Conservation (phyloP, 1,140 invertebrate genomes). For the Papilio xuthus region DNA sequence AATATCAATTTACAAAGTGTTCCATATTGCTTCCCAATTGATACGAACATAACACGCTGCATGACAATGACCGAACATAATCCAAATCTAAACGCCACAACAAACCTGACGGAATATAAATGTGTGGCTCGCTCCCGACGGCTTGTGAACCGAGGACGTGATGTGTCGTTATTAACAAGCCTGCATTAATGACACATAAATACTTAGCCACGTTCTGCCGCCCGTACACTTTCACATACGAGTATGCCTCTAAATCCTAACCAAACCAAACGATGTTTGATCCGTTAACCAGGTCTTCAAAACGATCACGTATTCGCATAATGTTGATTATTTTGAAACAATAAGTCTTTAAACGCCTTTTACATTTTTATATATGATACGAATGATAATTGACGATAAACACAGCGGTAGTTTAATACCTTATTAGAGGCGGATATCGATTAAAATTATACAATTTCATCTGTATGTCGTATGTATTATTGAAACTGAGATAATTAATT, state of each 20-base stretch:
- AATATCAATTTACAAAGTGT: slow-evolving; percentile 60
- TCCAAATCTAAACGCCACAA: slow-evolving; percentile 79
- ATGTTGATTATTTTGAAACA: slow-evolving; percentile 56
- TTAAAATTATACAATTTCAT: slow-evolving; percentile 76
- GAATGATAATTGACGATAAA: slow-evolving; percentile 52
- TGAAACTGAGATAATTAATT: slow-evolving; percentile 78
- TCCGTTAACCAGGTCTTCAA: slow-evolving; percentile 48
- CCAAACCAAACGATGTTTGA: slow-evolving; percentile 42
- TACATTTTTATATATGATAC: slow-evolving; percentile 61
- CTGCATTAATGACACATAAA: slow-evolving; percentile 79
- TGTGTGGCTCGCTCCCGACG: slow-evolving; percentile 65
- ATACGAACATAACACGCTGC: slow-evolving; percentile 66
- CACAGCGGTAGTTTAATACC: slow-evolving; percentile 62
- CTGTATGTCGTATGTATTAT: slow-evolving; percentile 73
- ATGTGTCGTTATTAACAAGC: slow-evolving; percentile 74
- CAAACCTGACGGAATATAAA: slow-evolving; percentile 77
- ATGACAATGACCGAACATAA: slow-evolving; percentile 79
- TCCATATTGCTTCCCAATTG: slow-evolving; percentile 74
- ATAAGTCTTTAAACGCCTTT: slow-evolving; percentile 61
- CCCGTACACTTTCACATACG: slow-evolving; percentile 62
- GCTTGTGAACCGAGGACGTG: slow-evolving; percentile 79
- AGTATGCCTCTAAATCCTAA: slow-evolving; percentile 35
- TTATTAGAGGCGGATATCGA: slow-evolving; percentile 68
- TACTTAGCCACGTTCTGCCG: slow-evolving; percentile 56
- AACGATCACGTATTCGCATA: slow-evolving; percentile 60